Evolutionary conservation across 2,888 invertebrate species (phyloP), one percentile per base, ranked within the genome.

Genomic region (Acleris emargana): DNA sequence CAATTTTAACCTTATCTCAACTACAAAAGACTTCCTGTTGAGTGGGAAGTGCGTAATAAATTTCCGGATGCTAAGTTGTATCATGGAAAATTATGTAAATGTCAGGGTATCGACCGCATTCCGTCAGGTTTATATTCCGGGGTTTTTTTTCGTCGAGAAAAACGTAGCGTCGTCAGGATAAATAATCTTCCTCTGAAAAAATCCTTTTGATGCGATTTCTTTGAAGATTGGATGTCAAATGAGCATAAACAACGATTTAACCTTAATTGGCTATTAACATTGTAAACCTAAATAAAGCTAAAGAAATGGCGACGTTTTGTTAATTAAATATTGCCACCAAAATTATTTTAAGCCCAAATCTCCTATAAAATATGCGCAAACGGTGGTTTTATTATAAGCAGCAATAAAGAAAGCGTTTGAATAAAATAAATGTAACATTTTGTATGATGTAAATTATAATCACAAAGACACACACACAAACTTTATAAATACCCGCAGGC

Each of bases 161-260:
- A 43, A 52, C 49, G 32, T 32, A 32, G 32, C 55, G 18, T 64
- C 62, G 59, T 73, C 67, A 66, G 49, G 62, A 55, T 69, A 70
- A 73, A 73, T 53, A 68, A 67, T 62, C 67, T 71, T 72, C 71
- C 67, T 73, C 13, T 5, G 6, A 18, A 22, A 25, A 49, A 17
- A 51, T 47, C 11, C 22, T 53, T 55, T 55, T 25, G 25, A 47
- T 25, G 58, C 22, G 45, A 53, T 32, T 20, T 63, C 17, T 32
- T 3, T 17, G 50, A 28, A 32, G 42, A 13, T 51, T 63, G 52
- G 1, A 22, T 45, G 53, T 58, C 58, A n/a, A 18, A 6, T 17
- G 42, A 42, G 17, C 22, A 47, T 64, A 54, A 59, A 59, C 18
- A 53, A 49, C 20, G 20, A 49, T 49, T 49, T 18, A 13, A 38